phyloP scores from a whole-genome alignment of 2,888 invertebrate genomes.

The Dorcus parallelipipedus region DNA sequence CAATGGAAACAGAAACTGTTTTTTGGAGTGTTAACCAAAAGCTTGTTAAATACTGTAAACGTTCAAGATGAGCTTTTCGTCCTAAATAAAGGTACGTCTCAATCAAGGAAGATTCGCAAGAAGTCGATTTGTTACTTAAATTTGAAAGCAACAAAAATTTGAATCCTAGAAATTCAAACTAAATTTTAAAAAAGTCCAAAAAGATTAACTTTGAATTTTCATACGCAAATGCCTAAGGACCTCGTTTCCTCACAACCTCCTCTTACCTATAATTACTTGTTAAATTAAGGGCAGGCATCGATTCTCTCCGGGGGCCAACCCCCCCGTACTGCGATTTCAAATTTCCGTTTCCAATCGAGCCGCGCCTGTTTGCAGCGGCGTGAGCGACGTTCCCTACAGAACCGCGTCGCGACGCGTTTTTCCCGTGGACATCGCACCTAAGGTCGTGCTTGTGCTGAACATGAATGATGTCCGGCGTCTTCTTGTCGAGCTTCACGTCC shows the following conservation, averaged over 20 bases:
- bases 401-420: conserved; percentile 52
- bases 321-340: conserved; percentile 45
- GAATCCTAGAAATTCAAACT: too few relatives aligned
- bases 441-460: conserved; percentile 59
- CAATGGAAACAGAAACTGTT: too few relatives aligned
- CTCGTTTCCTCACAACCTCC: neutral
- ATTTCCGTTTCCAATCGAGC: conserved; percentile 52
- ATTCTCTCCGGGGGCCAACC: conserved; percentile 50
- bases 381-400: conserved; percentile 57
- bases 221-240: neutral
- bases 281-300: conserved; percentile 47
- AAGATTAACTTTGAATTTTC: neutral
- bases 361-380: conserved; percentile 55
- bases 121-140: too few relatives aligned
- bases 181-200: too few relatives aligned
- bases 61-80: too few relatives aligned
- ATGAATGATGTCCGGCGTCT: conserved; percentile 38
- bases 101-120: too few relatives aligned
- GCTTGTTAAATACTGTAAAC: too few relatives aligned
- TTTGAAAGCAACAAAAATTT: too few relatives aligned
- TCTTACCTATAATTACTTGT: conserved; percentile 37
- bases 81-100: too few relatives aligned
- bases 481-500: conserved; percentile 59
- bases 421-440: conserved; percentile 71
- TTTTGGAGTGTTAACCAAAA: too few relatives aligned